Evolutionary conservation across 2,888 invertebrate species (phyloP).

Genomic region (Himalopsyche tibetana): DNA sequence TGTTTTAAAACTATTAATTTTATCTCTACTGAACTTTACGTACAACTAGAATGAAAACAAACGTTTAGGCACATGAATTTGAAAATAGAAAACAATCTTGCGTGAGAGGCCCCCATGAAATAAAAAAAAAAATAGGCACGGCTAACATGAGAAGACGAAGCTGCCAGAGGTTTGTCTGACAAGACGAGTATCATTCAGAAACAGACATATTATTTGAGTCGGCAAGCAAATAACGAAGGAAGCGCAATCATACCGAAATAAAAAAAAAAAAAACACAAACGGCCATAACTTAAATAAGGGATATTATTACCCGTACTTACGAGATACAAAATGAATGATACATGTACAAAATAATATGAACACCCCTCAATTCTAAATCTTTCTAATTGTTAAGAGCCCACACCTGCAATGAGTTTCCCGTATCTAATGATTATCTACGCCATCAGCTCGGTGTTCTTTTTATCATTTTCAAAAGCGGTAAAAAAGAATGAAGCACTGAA

Average conservation of each 20-base stretch:
- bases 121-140: no score
- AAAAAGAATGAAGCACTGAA: background rate
- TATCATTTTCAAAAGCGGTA: background rate
- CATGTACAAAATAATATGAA: background rate
- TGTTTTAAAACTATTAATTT: no score
- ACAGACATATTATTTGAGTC: no score
- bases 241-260: background rate
- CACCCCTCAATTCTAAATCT: background rate
- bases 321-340: background rate
- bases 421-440: background rate
- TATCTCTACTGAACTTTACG: no score
- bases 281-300: background rate
- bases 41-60: no score
- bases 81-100: no score
- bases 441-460: background rate
- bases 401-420: background rate
- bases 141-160: no score
- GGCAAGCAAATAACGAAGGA: background rate
- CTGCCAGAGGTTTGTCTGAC: no score
- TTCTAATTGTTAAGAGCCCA: background rate
- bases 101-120: no score
- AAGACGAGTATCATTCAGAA: no score
- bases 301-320: background rate
- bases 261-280: background rate
- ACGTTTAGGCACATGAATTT: no score